phyloP scores from a whole-genome alignment of 2,113 vertebrate genomes.

The Notiomystis cincta region DNA sequence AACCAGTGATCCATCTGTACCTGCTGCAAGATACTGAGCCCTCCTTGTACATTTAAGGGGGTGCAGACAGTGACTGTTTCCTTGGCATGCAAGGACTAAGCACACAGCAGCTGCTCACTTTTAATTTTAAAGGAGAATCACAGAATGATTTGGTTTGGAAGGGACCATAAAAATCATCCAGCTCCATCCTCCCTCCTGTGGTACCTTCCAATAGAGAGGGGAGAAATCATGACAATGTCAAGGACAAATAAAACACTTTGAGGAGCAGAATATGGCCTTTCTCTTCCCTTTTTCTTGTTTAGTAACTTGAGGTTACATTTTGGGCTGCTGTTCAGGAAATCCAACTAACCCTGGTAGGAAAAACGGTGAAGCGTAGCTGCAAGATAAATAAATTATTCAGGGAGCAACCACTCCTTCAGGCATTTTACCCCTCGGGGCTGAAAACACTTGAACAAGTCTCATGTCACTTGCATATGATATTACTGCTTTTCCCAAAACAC shows the following conservation, averaged over 20 bases:
- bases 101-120: not conserved
- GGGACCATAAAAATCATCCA: not conserved
- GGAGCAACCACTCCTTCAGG: not conserved
- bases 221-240: not conserved
- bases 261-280: not conserved
- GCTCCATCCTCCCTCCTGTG: not conserved
- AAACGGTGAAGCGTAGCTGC: not conserved
- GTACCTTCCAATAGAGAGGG: not conserved
- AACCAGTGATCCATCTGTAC: not conserved
- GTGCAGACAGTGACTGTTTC: not conserved
- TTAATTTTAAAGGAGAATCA: not conserved
- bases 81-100: not conserved
- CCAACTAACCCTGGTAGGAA: not conserved
- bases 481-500: slow-evolving; percentile 4
- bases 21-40: not conserved
- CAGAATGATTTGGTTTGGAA: not conserved
- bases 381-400: slow-evolving; percentile 52
- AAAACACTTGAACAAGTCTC: slow-evolving; percentile 20
- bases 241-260: not conserved
- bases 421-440: slow-evolving; percentile 2
- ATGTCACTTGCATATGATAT: slow-evolving; percentile 38
- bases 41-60: not conserved
- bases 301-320: not conserved
- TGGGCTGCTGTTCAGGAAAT: slow-evolving; percentile 10
- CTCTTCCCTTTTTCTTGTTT: not conserved